These are phyloP conservation scores for Drosophila dunni DNA, from an alignment of 1,140 invertebrate genomes.

Conservation along the genomic window DNA sequence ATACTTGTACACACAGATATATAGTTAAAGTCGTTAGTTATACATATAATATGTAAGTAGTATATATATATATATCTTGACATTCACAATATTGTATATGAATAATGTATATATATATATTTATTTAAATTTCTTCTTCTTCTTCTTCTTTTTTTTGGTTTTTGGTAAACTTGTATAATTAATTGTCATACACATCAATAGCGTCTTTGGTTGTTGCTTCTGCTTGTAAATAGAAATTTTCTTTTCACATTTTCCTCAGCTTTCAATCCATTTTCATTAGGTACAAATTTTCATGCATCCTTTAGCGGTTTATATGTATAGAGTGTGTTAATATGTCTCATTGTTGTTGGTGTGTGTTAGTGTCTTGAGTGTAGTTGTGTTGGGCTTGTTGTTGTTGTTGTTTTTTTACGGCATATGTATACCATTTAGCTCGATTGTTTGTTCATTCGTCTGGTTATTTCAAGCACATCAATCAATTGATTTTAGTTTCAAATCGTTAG, in stretches of 20 bases:
- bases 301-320: constrained; percentile 40
- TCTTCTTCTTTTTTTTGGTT: constrained; percentile 22
- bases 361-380: constrained; percentile 22
- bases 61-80: constrained; percentile 26
- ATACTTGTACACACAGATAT: constrained; percentile 45
- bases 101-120: constrained; percentile 58
- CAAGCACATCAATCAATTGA: constrained; percentile 66
- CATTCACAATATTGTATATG: constrained; percentile 68
- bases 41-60: constrained; percentile 57
- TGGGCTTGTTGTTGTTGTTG: constrained; percentile 21
- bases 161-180: constrained; percentile 73
- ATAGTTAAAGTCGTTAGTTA: constrained; percentile 37
- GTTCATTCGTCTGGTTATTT: constrained; percentile 35
- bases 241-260: constrained; percentile 3
- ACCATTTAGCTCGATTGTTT: constrained; percentile 66
- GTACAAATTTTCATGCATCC: constrained; percentile 63
- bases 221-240: constrained; percentile 69
- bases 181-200: constrained; percentile 82
- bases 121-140: constrained; percentile 34
- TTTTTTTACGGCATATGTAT: constrained; percentile 66
- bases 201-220: constrained; percentile 31
- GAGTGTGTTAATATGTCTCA: constrained; percentile 24
- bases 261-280: constrained; percentile 35
- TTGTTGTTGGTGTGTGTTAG: neutral
- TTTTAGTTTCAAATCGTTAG: constrained; percentile 18